Base-by-base conservation (phyloP, 2,888 invertebrate genomes). In the Oscheius myriophilus region DNA sequence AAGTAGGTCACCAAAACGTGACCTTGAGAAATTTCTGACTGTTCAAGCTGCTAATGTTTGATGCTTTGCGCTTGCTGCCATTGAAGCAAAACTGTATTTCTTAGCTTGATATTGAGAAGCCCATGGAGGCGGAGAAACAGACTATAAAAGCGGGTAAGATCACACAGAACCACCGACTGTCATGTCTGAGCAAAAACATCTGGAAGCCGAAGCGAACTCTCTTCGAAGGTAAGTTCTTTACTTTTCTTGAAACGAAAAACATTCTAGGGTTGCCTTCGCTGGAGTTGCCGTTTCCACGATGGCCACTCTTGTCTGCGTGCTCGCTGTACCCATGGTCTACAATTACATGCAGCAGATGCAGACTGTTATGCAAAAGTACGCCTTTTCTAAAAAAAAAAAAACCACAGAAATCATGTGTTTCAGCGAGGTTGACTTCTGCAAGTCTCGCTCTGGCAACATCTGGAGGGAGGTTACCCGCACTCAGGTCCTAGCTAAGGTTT, bases 311-410 rank as follows among this genome's bases (percentile, higher is more conserved):
- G 75, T 79, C 46, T 81, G 81, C 73, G 80, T 80, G 49, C 67
- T 83, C 59, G 75, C 80, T 55, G 78, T 82, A 45, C 83, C 83
- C 68, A 82, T 83, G 83, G 70, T 83, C 69, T 83, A 83, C 80
- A 82, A 81, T 75, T 82, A 83, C 80, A 76, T 83, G 75, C 83
- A 83, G 75, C 81, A 81, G 71, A 80, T 83, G 74, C 83, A 83
- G 67, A 71, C 76, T 14, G 76, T 83, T 57, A 79, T 83, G 77
- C 79, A 81, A 70, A 75, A 21, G 49, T 49, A 49, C 3, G 21
- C 3, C 21, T 49, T 6, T n/a, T n/a, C n/a, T n/a, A n/a, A n/a
- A n/a, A n/a, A 49, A 3, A n/a, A 33, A 33, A 33, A 3, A 33
- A 33, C 33, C 9, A 6, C 9, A 9, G 3, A 33, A 33, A 33